Evolutionary conservation across 1,140 invertebrate species (phyloP), one percentile per base, ranked within the genome.

Genomic region (Cardiocondyla obscurior): DNA sequence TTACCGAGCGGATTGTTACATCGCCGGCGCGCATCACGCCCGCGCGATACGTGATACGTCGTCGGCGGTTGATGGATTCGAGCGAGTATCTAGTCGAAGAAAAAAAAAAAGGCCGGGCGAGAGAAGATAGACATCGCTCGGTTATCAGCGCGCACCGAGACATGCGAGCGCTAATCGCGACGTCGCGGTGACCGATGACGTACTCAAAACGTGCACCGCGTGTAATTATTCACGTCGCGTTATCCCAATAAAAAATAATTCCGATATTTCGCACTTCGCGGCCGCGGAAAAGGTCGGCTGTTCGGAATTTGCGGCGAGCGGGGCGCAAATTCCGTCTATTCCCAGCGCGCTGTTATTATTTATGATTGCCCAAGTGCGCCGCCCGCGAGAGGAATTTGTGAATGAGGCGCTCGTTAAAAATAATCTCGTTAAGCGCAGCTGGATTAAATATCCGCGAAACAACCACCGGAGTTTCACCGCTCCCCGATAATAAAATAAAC

Each of bases 51-150:
- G 22, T 19, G 65, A 2, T 57, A 30, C 25, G 28, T 44, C 49
- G 25, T 25, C 42, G 55, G 10, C 28, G n/a, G 16, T 19, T 73
- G 67, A 73, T 74, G 60, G 51, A 86, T 74, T 65, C 85, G 10
- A 46, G 51, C 28, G 49, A 25, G 3, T 28, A 19, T 3, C 33
- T n/a, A 2, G 42, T 22, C 65, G 81, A 62, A 67, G 73, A 87
- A 86, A 86, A 86, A 67, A 79, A 87, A 86, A 86, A 86, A 22
- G 36, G 30, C 19, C 82, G 22, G 8, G 14, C 39, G 65, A 10
- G 5, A 2, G n/a, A 39, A 86, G 70, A 86, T 86, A 42, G 25
- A 33, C 86, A 87, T 87, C 84, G 81, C 49, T 64, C 33, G 22
- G 33, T 64, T 49, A 86, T 86, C 85, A 84, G 72, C 84, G 72